Percentiles rank a stretch among this genome's conserved stretches.
phyloP scores from a whole-genome alignment of 2,888 invertebrate genomes.

The Siphonodentalium dalli region DNA sequence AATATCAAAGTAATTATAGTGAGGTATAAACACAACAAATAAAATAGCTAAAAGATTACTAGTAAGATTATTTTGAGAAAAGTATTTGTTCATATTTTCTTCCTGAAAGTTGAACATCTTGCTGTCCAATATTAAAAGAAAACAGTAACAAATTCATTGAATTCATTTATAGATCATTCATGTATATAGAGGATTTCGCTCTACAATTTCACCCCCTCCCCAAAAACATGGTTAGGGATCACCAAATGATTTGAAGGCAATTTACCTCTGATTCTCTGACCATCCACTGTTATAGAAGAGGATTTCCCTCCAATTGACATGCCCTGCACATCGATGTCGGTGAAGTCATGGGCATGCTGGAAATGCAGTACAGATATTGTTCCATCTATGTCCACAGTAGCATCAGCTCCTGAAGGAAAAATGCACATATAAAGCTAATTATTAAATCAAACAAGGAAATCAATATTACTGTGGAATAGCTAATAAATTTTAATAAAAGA shows the following conservation, averaged over 20 bases:
- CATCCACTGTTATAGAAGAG: slow-evolving; percentile 25
- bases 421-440: not conserved
- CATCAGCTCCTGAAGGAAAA: slow-evolving; percentile 22
- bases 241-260: not conserved
- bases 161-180: not conserved
- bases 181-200: too few species aligned
- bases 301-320: slow-evolving; percentile 75
- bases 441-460: too few species aligned
- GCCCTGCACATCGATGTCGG: slow-evolving; percentile 86
- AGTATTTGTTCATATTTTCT: too few species aligned
- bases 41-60: not conserved
- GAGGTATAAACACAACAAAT: not conserved
- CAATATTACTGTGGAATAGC: too few species aligned
- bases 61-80: too few species aligned
- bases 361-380: slow-evolving; percentile 70
- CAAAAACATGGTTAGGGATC: not conserved
- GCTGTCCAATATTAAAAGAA: not conserved
- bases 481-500: too few species aligned
- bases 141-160: not conserved
- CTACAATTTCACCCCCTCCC: too few species aligned
- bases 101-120: too few species aligned
- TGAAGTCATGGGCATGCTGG: too few species aligned
- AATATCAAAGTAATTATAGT: not conserved
- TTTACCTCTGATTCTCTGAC: slow-evolving; percentile 31
- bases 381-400: slow-evolving; percentile 74